Conservation (phyloP, 2,113 vertebrate genomes). For the Opisthocomus hoazin region DNA sequence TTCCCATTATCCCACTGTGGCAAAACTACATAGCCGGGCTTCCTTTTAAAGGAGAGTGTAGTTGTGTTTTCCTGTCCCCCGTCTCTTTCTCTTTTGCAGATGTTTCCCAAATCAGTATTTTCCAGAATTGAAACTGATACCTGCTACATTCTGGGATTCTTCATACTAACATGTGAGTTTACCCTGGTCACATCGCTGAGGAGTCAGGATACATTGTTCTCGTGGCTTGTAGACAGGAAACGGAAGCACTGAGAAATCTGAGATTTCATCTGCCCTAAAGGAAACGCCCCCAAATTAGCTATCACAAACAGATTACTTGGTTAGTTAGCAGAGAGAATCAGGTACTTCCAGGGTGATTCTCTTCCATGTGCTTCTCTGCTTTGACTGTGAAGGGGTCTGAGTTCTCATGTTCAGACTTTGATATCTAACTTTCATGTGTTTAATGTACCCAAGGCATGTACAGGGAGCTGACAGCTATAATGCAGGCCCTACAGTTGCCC, state of each 20-base stretch:
- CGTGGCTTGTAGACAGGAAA: too few relatives aligned
- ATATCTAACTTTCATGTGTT: background rate
- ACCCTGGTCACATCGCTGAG: too few relatives aligned
- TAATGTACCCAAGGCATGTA: background rate
- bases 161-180: too few relatives aligned
- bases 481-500: background rate
- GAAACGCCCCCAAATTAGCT: background rate
- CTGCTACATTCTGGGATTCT: too few relatives aligned
- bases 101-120: background rate
- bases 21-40: background rate
- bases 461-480: background rate
- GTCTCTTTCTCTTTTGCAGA: background rate
- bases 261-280: background rate
- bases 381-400: background rate
- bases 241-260: too few relatives aligned
- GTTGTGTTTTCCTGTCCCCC: background rate
- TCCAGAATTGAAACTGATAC: background rate
- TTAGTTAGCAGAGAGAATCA: background rate
- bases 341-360: background rate
- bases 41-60: background rate
- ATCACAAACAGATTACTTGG: accelerated
- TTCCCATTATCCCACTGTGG: background rate
- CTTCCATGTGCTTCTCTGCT: background rate
- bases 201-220: too few relatives aligned
- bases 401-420: background rate